Percentiles rank a stretch among this genome's conserved stretches.
These are phyloP conservation scores for Nixonia krombeini DNA, from an alignment of 1,140 invertebrate species.

Conservation along the genomic window DNA sequence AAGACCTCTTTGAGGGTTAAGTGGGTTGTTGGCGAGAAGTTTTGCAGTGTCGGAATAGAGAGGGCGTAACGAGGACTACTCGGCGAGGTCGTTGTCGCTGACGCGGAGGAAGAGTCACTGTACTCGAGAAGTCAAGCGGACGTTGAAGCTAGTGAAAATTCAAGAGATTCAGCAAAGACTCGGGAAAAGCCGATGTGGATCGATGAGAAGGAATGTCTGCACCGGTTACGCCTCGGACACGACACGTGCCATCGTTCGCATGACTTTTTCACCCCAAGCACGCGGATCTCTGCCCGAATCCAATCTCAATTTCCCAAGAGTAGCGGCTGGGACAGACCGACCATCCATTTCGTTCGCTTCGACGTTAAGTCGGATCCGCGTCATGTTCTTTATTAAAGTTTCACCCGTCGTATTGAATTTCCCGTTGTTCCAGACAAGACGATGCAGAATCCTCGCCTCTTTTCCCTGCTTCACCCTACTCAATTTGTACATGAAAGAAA, in stretches of 20 bases:
- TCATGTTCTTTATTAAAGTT: slow-evolving; percentile 22
- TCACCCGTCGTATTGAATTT: not conserved
- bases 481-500: too few relatives aligned
- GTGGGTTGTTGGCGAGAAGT: not conserved
- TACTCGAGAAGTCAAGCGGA: slow-evolving; percentile 1
- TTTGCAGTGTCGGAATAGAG: not conserved
- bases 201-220: too few relatives aligned
- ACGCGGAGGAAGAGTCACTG: not conserved
- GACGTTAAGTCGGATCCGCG: slow-evolving; percentile 5
- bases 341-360: slow-evolving; percentile 20
- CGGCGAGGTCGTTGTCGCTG: slow-evolving; percentile 1
- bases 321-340: slow-evolving; percentile 4
- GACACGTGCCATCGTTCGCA: slow-evolving; percentile 23
- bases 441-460: too few relatives aligned
- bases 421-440: not conserved
- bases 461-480: too few relatives aligned
- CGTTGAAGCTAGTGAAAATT: not conserved
- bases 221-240: not conserved
- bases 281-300: slow-evolving; percentile 27
- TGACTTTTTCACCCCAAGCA: slow-evolving; percentile 12
- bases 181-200: too few relatives aligned
- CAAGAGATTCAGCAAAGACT: too few relatives aligned
- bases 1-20: slow-evolving; percentile 1
- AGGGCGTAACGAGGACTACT: not conserved
- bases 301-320: slow-evolving; percentile 55